These are phyloP conservation scores for Invenusta paracnida DNA, from an alignment of 2,888 invertebrate genomes.

Conservation along the genomic window DNA sequence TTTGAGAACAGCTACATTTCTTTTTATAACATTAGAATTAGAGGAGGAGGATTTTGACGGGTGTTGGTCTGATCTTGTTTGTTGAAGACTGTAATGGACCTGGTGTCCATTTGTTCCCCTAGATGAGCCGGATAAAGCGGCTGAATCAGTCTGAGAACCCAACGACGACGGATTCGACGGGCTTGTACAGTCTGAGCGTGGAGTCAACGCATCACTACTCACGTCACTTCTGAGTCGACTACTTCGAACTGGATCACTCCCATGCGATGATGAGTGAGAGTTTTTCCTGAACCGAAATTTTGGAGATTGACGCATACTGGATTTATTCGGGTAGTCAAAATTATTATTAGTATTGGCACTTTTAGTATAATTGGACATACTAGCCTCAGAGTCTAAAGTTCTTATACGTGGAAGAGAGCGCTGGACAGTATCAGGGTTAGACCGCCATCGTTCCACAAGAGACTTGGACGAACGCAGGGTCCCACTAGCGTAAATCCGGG, in stretches of 20 bases:
- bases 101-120: not conserved
- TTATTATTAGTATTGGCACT: not conserved
- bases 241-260: not conserved
- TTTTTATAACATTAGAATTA: not conserved
- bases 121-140: not conserved
- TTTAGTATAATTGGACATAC: not conserved
- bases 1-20: not conserved
- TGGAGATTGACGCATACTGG: not conserved
- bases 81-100: no score
- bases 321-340: not conserved
- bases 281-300: not conserved
- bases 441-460: not conserved
- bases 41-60: no score
- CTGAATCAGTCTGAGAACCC: not conserved
- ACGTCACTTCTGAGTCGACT: not conserved
- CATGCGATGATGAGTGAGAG: not conserved
- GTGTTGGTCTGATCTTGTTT: no score
- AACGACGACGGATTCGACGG: not conserved
- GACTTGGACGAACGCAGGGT: not conserved
- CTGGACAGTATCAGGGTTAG: conserved; percentile 3
- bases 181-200: not conserved
- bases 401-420: not conserved
- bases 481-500: not conserved
- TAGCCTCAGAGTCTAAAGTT: not conserved
- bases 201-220: not conserved